A percentile compares a stretch with the other conserved stretches of the same genome.
Evolutionary conservation across 2,113 vertebrate genomes (phyloP).

Genomic region (Ia io): DNA sequence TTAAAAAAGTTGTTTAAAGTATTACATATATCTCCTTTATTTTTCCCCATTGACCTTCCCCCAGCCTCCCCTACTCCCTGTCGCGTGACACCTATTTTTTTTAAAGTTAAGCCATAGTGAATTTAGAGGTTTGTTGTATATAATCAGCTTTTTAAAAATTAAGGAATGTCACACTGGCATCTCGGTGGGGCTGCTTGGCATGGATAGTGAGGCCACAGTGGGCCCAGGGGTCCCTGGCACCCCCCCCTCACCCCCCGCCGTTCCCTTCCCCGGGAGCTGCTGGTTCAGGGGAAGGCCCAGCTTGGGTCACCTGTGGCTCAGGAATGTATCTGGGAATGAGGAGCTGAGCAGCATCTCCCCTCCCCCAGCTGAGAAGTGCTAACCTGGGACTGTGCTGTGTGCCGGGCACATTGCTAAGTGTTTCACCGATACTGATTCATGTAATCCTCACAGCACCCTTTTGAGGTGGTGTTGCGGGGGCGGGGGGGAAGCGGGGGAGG

Average conservation of each 20-base stretch:
- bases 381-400: accelerated
- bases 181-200: not conserved
- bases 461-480: not conserved
- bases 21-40: no score
- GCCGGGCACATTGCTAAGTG: not conserved
- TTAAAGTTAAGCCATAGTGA: not conserved
- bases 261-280: not conserved
- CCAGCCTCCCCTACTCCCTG: no score
- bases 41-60: no score
- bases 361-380: accelerated
- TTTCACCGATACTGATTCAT: not conserved
- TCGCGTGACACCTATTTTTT: not conserved
- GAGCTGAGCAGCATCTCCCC: not conserved
- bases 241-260: no score
- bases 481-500: not conserved
- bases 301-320: not conserved
- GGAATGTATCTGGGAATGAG: not conserved
- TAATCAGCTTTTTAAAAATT: not conserved
- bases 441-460: not conserved
- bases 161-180: not conserved
- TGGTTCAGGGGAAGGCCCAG: not conserved
- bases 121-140: not conserved
- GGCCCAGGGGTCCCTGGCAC: not conserved
- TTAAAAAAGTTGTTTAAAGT: no score
- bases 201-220: not conserved